Conservation (phyloP, 2,888 invertebrate species). For the Epiblema foenella region DNA sequence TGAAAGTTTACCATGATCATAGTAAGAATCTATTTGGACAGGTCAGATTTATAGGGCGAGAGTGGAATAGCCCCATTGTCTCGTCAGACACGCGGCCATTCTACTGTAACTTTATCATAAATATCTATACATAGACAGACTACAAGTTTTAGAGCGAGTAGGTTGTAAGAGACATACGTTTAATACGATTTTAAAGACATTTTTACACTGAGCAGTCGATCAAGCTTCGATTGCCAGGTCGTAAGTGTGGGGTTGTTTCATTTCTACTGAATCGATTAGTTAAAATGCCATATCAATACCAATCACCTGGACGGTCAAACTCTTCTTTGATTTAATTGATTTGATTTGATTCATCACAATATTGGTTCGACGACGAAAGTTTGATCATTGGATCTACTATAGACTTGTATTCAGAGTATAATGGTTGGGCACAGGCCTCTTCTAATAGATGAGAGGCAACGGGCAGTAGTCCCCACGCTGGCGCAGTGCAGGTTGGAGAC, state of each 20-base stretch:
- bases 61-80: slow-evolving; percentile 36
- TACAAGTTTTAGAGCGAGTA: neutral
- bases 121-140: neutral
- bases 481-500: too few species aligned
- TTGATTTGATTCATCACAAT: slow-evolving; percentile 1
- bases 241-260: neutral
- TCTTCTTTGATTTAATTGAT: neutral
- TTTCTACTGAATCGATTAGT: slow-evolving; percentile 12
- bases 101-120: slow-evolving; percentile 55
- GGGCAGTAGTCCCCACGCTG: too few species aligned
- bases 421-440: too few species aligned
- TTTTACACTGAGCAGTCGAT: neutral
- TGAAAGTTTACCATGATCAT: slow-evolving; percentile 4
- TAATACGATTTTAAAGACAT: neutral
- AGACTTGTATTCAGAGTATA: too few species aligned
- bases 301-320: slow-evolving; percentile 6
- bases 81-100: slow-evolving; percentile 52
- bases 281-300: slow-evolving; percentile 9
- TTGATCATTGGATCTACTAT: too few species aligned
- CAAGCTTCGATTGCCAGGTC: too few species aligned
- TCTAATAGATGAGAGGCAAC: too few species aligned
- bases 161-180: neutral
- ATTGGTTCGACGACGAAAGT: neutral
- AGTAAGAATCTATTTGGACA: slow-evolving; percentile 20
- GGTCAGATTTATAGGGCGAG: slow-evolving; percentile 8